Conservation (phyloP, 2,888 invertebrate species). For the Suillia variegata region DNA sequence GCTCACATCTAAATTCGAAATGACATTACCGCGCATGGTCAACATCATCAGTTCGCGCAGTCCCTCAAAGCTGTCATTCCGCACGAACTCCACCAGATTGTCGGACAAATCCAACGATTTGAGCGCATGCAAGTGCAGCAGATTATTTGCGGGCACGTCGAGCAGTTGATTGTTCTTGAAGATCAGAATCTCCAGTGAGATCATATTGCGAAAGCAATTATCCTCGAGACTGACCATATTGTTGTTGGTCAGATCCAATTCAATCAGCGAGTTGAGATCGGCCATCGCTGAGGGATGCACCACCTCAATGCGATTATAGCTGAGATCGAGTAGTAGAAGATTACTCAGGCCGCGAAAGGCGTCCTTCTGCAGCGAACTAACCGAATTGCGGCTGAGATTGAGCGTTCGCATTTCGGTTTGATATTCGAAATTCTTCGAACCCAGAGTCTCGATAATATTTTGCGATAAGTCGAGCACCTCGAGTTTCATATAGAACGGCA, state of each 20-base stretch:
- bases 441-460: constrained; percentile 80
- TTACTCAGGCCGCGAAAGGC: constrained; percentile 76
- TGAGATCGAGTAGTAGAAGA: constrained; percentile 73
- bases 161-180: constrained; percentile 80
- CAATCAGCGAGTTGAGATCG: constrained; percentile 75
- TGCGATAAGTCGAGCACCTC: constrained; percentile 80
- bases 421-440: constrained; percentile 80
- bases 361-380: constrained; percentile 74
- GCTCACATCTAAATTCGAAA: constrained; percentile 72
- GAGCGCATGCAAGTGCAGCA: constrained; percentile 70
- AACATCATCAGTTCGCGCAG: constrained; percentile 74
- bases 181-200: constrained; percentile 73
- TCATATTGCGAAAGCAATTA: constrained; percentile 72
- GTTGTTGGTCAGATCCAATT: constrained; percentile 78
- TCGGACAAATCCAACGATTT: constrained; percentile 77
- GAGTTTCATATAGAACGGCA: constrained; percentile 80
- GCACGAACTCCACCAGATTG: constrained; percentile 77
- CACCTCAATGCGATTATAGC: constrained; percentile 76
- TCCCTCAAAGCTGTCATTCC: constrained; percentile 74
- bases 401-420: constrained; percentile 76
- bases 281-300: constrained; percentile 78
- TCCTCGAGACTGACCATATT: constrained; percentile 75
- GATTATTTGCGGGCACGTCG: constrained; percentile 74
- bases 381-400: constrained; percentile 77
- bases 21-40: constrained; percentile 76